Percentiles rank a stretch among this genome's conserved stretches.
Evolutionary conservation across 64 coral and sea anemone species (phyloP).

Genomic region (Pocillopora verrucosa): DNA sequence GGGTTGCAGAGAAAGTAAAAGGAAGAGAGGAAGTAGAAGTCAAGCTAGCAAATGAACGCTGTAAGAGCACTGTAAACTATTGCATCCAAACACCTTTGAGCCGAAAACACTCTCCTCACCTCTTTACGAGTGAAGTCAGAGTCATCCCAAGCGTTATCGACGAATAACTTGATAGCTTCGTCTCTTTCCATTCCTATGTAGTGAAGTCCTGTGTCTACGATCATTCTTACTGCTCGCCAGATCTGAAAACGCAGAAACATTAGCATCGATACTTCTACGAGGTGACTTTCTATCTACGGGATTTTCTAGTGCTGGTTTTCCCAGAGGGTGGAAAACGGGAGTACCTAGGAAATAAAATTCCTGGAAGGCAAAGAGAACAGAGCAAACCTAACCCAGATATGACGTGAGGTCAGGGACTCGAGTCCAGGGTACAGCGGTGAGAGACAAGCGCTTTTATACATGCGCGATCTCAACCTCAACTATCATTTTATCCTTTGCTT

Average conservation of each 20-base stretch:
- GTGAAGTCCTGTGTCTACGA: constrained; percentile 86
- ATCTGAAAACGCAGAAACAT: constrained; percentile 30
- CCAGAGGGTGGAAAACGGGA: no score
- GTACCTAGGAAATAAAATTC: background rate
- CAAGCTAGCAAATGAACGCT: no score
- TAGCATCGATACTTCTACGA: background rate
- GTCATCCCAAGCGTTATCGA: constrained; percentile 70
- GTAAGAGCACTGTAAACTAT: no score
- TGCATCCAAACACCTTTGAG: no score
- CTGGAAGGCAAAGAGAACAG: background rate
- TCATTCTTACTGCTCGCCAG: constrained; percentile 79
- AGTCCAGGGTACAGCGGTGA: no score
- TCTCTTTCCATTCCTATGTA: constrained; percentile 78
- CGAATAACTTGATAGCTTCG: constrained; percentile 67
- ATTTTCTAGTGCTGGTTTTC: no score
- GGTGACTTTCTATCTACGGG: background rate
- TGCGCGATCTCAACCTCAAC: no score
- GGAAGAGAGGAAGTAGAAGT: no score
- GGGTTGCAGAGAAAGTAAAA: no score
- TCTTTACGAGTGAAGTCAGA: constrained; percentile 35
- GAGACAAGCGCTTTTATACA: no score
- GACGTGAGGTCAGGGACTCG: no score
- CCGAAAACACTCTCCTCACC: background rate
- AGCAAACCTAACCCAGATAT: background rate
- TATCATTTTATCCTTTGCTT: background rate